These are phyloP conservation scores for Thinocorus orbignyianus DNA, from an alignment of 2,113 vertebrate genomes.

Conservation along the genomic window DNA sequence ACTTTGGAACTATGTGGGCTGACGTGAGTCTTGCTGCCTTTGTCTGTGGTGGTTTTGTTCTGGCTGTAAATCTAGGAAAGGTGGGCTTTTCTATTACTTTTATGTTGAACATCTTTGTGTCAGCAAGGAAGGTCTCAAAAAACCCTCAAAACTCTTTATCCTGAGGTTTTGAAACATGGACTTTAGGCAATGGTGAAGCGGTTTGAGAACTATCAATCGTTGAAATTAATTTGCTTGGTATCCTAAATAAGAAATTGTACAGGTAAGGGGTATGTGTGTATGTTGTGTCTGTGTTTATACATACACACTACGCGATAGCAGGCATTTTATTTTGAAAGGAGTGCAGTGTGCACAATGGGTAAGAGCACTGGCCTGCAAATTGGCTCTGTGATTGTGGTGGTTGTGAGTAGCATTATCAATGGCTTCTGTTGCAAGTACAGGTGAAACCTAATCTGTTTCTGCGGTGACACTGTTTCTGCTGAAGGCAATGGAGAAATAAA, in stretches of 20 bases:
- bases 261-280: neutral
- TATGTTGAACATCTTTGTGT: fast-evolving
- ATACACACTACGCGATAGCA: too few relatives aligned
- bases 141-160: fast-evolving
- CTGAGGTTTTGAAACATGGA: neutral
- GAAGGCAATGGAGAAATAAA: neutral
- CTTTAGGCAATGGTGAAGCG: fast-evolving
- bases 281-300: neutral
- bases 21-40: neutral
- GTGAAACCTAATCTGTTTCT: neutral
- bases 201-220: neutral
- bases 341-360: fast-evolving
- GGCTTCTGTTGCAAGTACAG: neutral
- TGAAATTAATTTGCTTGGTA: neutral
- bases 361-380: neutral
- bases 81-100: neutral
- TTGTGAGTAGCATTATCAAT: neutral
- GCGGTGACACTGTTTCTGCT: neutral
- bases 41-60: neutral
- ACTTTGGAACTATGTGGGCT: neutral
- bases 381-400: neutral
- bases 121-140: neutral
- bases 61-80: neutral
- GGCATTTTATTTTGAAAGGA: neutral
- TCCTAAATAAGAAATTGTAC: neutral